These are phyloP conservation scores for Eriosoma lanigerum DNA, from an alignment of 1,140 invertebrate genomes.

Conservation along the genomic window DNA sequence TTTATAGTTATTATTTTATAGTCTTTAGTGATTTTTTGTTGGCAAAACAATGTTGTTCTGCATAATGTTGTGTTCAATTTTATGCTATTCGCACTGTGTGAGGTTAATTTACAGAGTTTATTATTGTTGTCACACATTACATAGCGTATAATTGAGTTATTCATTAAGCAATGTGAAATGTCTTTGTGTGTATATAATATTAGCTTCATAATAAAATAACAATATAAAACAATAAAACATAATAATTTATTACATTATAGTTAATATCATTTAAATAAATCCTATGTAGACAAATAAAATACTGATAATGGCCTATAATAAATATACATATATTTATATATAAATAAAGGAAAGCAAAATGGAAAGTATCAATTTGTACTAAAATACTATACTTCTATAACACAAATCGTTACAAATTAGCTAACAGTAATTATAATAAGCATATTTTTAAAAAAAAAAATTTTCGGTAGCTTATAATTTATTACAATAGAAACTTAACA, in stretches of 20 bases:
- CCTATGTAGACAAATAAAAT: conserved; percentile 32
- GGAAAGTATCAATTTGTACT: conserved; percentile 40
- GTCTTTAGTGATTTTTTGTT: too few species aligned
- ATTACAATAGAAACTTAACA: conserved; percentile 22
- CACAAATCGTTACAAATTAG: neutral
- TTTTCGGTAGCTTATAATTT: conserved; percentile 8
- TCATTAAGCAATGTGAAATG: neutral
- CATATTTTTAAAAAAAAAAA: too few species aligned
- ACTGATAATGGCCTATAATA: neutral
- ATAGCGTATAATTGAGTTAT: neutral
- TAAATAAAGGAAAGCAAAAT: conserved; percentile 11
- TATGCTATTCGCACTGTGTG: too few species aligned
- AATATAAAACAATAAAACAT: conserved; percentile 31
- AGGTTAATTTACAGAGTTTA: too few species aligned
- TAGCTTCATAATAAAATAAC: neutral
- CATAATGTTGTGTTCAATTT: too few species aligned
- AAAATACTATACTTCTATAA: conserved; percentile 5
- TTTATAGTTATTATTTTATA: too few species aligned
- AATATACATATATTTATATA: conserved; percentile 12
- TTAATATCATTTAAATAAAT: conserved; percentile 29
- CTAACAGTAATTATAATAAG: neutral
- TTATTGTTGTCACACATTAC: too few species aligned
- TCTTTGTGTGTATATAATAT: neutral
- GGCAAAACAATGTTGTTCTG: too few species aligned
- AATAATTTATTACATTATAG: conserved; percentile 31